Evolutionary conservation across 2,888 invertebrate species (phyloP).

Genomic region (Bellardia pandia): DNA sequence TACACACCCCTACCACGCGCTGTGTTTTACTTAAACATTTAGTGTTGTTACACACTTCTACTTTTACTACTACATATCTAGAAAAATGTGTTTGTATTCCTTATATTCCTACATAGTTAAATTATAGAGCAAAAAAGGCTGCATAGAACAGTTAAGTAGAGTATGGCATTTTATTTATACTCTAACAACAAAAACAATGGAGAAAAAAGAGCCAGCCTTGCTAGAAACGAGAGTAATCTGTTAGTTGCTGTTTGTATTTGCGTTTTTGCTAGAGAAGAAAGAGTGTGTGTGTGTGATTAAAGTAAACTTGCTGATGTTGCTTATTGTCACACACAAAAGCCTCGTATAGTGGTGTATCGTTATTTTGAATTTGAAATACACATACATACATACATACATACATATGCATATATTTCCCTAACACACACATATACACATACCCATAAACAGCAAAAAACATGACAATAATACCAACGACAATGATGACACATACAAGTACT

Average conservation of each 20-base stretch:
- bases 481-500: conserved; percentile 38
- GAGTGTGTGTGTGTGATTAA: conserved; percentile 43
- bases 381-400: neutral
- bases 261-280: neutral
- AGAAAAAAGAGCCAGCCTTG: conserved; percentile 21
- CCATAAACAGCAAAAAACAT: conserved; percentile 13
- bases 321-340: conserved; percentile 62
- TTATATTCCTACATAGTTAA: neutral
- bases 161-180: neutral
- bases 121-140: conserved; percentile 35
- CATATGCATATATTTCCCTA: neutral
- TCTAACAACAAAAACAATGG: neutral
- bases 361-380: conserved; percentile 56
- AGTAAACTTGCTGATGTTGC: conserved; percentile 70
- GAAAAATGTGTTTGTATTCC: neutral
- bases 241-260: conserved; percentile 14
- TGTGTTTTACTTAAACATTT: conserved; percentile 8
- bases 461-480: conserved; percentile 27
- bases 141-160: conserved; percentile 9
- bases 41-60: neutral
- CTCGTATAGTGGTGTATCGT: conserved; percentile 54
- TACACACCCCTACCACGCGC: neutral
- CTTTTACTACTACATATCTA: conserved; percentile 8
- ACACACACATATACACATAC: neutral
- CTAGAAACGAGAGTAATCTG: conserved; percentile 39